A percentile compares a stretch with the other conserved stretches of the same genome.
These are phyloP conservation scores for Cladopsammia gracilis DNA, from an alignment of 64 coral and sea anemone genomes.

Conservation along the genomic window DNA sequence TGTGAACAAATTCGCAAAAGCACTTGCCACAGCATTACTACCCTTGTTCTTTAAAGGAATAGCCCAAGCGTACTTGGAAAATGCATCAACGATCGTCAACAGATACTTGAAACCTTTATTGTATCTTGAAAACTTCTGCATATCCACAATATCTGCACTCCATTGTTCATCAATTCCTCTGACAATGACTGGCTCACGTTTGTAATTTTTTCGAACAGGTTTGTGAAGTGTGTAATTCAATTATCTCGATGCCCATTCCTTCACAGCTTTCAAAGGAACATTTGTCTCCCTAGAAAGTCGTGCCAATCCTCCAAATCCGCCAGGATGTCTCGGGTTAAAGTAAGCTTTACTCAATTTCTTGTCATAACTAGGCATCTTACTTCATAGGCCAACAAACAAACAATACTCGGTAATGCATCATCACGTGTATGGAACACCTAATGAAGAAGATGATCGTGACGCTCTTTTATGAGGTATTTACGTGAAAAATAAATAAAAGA, in stretches of 20 bases:
- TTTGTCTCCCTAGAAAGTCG: slow-evolving; percentile 1
- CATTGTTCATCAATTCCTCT: slow-evolving; percentile 26
- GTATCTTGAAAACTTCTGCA: slow-evolving; percentile 25
- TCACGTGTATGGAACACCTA: too few relatives aligned
- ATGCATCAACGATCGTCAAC: neutral
- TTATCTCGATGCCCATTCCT: slow-evolving; percentile 25
- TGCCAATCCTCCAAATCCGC: slow-evolving; percentile 35
- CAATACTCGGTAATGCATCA: too few relatives aligned
- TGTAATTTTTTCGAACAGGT: slow-evolving; percentile 20
- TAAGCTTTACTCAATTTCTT: neutral
- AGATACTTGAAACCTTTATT: slow-evolving; percentile 36
- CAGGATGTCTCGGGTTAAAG: slow-evolving; percentile 24
- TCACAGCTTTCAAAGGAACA: neutral
- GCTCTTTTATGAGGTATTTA: too few relatives aligned
- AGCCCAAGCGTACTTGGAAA: slow-evolving; percentile 47
- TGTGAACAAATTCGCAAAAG: neutral
- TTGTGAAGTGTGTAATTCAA: slow-evolving; percentile 60
- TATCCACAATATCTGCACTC: slow-evolving; percentile 33
- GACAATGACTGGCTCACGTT: slow-evolving; percentile 30
- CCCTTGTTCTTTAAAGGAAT: slow-evolving; percentile 38
- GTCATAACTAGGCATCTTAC: too few relatives aligned
- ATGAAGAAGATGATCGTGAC: too few relatives aligned
- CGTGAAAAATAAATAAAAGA: too few relatives aligned
- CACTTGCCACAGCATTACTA: neutral
- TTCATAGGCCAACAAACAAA: too few relatives aligned